phyloP scores from a whole-genome alignment of 1,140 invertebrate genomes.

The Drosophila gunungcola region DNA sequence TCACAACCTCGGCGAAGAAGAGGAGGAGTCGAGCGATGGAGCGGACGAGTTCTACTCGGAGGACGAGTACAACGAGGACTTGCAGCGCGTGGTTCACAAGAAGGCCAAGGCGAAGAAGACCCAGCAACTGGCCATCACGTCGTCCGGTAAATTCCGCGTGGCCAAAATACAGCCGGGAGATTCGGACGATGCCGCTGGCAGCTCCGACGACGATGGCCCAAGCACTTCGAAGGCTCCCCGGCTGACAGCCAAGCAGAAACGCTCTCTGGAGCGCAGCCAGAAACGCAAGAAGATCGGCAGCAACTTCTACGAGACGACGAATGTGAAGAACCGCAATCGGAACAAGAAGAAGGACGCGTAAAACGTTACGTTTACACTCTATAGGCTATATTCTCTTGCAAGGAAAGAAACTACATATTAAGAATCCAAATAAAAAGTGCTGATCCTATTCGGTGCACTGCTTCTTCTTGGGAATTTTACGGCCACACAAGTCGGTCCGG shows the following conservation, averaged over 20 bases:
- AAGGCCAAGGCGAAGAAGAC: slow-evolving; percentile 85
- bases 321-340: slow-evolving; percentile 93
- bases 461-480: slow-evolving; percentile 85
- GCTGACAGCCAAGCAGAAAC: slow-evolving; percentile 91
- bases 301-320: slow-evolving; percentile 96
- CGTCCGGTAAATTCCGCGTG: slow-evolving; percentile 87
- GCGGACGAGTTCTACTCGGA: slow-evolving; percentile 88
- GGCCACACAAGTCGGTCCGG: slow-evolving; percentile 87
- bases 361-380: slow-evolving; percentile 40
- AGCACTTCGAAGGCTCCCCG: slow-evolving; percentile 81
- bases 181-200: slow-evolving; percentile 66
- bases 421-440: slow-evolving; percentile 55
- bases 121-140: slow-evolving; percentile 84
- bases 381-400: slow-evolving; percentile 67
- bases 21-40: slow-evolving; percentile 84
- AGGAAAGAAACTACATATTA: slow-evolving; percentile 54
- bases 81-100: slow-evolving; percentile 82
- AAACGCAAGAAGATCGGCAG: slow-evolving; percentile 95
- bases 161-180: slow-evolving; percentile 70
- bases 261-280: slow-evolving; percentile 90
- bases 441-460: slow-evolving; percentile 59
- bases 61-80: slow-evolving; percentile 86
- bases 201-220: slow-evolving; percentile 84
- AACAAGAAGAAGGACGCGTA: slow-evolving; percentile 79
- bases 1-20: slow-evolving; percentile 72